Base-by-base conservation (phyloP, 1,140 invertebrate species). In the Rhagoletis pomonella region DNA sequence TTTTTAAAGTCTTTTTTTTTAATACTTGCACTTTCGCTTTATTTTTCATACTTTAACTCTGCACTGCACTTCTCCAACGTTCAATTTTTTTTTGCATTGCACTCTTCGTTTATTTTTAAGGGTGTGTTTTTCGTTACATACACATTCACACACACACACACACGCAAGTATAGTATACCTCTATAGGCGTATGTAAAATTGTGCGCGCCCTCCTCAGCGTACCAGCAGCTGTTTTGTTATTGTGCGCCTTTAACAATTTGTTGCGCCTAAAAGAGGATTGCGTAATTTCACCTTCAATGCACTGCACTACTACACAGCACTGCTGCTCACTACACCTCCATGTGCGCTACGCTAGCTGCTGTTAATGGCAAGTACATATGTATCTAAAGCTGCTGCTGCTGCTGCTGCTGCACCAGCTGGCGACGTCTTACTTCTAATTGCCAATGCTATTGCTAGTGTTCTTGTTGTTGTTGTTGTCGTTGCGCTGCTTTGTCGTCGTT, bases 231-330 rank as follows among this genome's bases (percentile, higher is more conserved):
- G 67, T 73, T 29, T 29, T 73, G 67, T 73, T 73, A 3, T 73
- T 47, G 67, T 73, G 67, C 42, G 67, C 42, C 29, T 47, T 73
- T 73, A 81, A 81, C 73, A 81, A 81, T 81, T 81, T 81, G 73
- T 81, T 81, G 73, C 73, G 73, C 73, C 47, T 58, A 58, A 81
- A 81, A 81, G 73, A 81, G 55, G 73, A 81, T 81, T 81, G 73
- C 60, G 58, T 86, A 86, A 86, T 19, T 42, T 60, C 9, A 19
- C 84, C 50, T 85, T 85, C 84, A 42, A 4, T 55, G 44, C 69
- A 44, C 29, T 47, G 73, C 73, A 77, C 47, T 81, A 17, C 73
- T 81, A 17, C 73, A 47, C 4, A 29, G 29, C 29, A 29, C 29
- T 29, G 29, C 29, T 29, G 29, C 29, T 29, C 29, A 29, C 29